Conservation (phyloP, 2,888 invertebrate genomes). For the Glyphotaelius pellucidus region DNA sequence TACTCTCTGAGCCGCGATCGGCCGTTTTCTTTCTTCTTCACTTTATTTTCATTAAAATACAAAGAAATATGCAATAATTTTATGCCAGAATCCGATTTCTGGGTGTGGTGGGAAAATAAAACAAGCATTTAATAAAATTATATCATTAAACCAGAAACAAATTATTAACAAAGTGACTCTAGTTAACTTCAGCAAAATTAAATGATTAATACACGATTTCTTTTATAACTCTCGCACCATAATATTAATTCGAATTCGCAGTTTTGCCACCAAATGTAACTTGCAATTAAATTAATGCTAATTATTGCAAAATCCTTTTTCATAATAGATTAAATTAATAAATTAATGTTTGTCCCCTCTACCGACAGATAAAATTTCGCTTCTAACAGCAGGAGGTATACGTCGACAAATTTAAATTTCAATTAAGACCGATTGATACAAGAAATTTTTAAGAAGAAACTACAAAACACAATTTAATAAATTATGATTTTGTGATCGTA, state of each 20-base stretch:
- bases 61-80: not conserved
- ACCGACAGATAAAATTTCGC: not conserved
- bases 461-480: not conserved
- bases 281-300: slow-evolving; percentile 4
- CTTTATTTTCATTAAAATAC: not conserved
- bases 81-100: no score
- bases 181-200: not conserved
- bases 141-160: not conserved
- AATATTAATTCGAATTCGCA: not conserved
- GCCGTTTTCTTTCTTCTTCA: no score
- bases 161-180: not conserved
- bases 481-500: not conserved
- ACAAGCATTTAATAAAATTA: not conserved
- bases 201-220: not conserved
- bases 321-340: not conserved
- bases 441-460: not conserved
- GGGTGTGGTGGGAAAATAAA: not conserved
- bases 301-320: not conserved
- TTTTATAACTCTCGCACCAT: not conserved
- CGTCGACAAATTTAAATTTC: not conserved
- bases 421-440: not conserved
- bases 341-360: not conserved
- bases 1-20: no score
- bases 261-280: slow-evolving; percentile 14
- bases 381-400: not conserved